Conservation (phyloP, 2,113 vertebrate species). For the Xenopus tropicalis region UCB_Xtro_10.0 CM004445.2:28101501-28102000, state of each 20-base stretch:
- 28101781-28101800: conserved; percentile 59
- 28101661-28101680: conserved; percentile 57
- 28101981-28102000: conserved; percentile 53
- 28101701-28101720: conserved; percentile 53
- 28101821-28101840: conserved; percentile 66
- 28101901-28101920: conserved; percentile 68
- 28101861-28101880: conserved; percentile 66
- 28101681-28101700: conserved; percentile 48
- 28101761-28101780: conserved; percentile 56
- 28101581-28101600: conserved; percentile 61
- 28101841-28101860: conserved; percentile 67
- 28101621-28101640: conserved; percentile 46
- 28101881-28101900: conserved; percentile 63
- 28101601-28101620: conserved; percentile 53
- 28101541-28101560: conserved; percentile 63
- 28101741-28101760: conserved; percentile 56
- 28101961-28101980: conserved; percentile 67
- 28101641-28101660: conserved; percentile 62
- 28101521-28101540: conserved; percentile 62
- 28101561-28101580: conserved; percentile 57
- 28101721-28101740: conserved; percentile 52
- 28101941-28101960: conserved; percentile 64
- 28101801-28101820: conserved; percentile 59
- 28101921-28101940: conserved; percentile 69
- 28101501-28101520: conserved; percentile 59